Percentiles rank a stretch among this genome's conserved stretches.
Evolutionary conservation across 2,797 vertebrate genomes (phyloP).

Genomic region (Semaprochilodus insignis): DNA sequence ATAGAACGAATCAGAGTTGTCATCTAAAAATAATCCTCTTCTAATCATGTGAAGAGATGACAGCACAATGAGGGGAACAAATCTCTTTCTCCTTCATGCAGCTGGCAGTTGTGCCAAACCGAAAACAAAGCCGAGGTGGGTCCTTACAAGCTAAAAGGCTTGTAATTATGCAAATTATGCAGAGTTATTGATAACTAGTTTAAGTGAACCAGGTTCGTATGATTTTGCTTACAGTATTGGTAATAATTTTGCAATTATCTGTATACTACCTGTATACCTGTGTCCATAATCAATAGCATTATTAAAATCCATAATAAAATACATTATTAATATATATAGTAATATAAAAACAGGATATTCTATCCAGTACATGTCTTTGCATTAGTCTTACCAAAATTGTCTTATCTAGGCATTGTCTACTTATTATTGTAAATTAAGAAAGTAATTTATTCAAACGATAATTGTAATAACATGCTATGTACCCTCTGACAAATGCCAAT

Average conservation of each 20-base stretch:
- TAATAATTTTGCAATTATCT: too few species aligned
- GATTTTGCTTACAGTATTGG: not conserved
- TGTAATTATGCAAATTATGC: not conserved
- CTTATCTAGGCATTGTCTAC: too few species aligned
- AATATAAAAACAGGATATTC: too few species aligned
- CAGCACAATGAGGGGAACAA: not conserved
- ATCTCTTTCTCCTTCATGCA: not conserved
- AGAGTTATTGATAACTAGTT: not conserved
- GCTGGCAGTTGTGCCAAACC: not conserved
- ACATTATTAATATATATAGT: too few species aligned
- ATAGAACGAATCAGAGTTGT: not conserved
- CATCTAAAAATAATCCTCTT: slow-evolving; percentile 21
- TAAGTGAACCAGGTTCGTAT: not conserved
- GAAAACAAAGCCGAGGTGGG: too few species aligned
- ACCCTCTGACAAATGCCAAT: too few species aligned
- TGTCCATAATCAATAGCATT: not conserved
- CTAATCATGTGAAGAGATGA: not conserved
- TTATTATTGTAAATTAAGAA: too few species aligned
- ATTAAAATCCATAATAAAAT: not conserved
- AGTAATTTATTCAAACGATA: too few species aligned
- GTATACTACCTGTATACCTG: not conserved
- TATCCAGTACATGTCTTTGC: too few species aligned
- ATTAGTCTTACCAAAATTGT: too few species aligned
- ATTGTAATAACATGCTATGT: too few species aligned
- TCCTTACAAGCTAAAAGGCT: not conserved